A percentile compares a stretch with the other conserved stretches of the same genome.
phyloP scores from a whole-genome alignment of 2,797 vertebrate species.

The Enteromius radiatus region DNA sequence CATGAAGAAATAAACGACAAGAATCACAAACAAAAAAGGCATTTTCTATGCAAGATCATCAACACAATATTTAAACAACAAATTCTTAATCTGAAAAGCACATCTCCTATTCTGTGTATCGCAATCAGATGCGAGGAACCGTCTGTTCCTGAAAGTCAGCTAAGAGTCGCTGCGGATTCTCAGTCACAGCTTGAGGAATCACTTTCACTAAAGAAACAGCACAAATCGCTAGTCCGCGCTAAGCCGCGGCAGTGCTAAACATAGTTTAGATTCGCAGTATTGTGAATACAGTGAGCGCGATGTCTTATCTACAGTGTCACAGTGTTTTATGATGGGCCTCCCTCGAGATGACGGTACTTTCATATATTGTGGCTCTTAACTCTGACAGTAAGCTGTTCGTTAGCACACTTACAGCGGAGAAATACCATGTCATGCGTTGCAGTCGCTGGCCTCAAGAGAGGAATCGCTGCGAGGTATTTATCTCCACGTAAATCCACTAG shows the following conservation, averaged over 20 bases:
- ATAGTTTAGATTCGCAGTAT: slow-evolving; percentile 17
- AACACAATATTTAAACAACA: slow-evolving; percentile 66
- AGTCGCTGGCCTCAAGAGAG: slow-evolving; percentile 25
- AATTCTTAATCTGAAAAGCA: slow-evolving; percentile 45
- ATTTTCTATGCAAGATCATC: slow-evolving; percentile 64
- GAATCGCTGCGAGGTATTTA: slow-evolving; percentile 3
- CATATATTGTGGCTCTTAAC: background rate
- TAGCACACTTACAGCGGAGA: background rate
- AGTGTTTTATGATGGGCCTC: slow-evolving; percentile 50
- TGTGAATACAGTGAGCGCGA: slow-evolving; percentile 39
- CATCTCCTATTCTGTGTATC: slow-evolving; percentile 48
- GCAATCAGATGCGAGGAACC: slow-evolving; percentile 53
- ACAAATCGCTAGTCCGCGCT: slow-evolving; percentile 4
- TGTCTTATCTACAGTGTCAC: slow-evolving; percentile 58
- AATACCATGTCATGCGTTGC: slow-evolving; percentile 11
- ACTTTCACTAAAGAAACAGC: slow-evolving; percentile 7
- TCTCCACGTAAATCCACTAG: background rate
- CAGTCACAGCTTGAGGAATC: slow-evolving; percentile 21
- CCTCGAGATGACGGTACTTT: slow-evolving; percentile 1
- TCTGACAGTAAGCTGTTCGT: background rate
- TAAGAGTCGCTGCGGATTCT: background rate
- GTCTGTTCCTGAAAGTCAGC: slow-evolving; percentile 1
- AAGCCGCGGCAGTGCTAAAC: slow-evolving; percentile 6
- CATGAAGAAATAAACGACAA: slow-evolving; percentile 61
- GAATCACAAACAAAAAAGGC: slow-evolving; percentile 66